A percentile compares a stretch with the other conserved stretches of the same genome.
phyloP scores from a whole-genome alignment of 2,888 invertebrate genomes.

The Belgica antarctica region DNA sequence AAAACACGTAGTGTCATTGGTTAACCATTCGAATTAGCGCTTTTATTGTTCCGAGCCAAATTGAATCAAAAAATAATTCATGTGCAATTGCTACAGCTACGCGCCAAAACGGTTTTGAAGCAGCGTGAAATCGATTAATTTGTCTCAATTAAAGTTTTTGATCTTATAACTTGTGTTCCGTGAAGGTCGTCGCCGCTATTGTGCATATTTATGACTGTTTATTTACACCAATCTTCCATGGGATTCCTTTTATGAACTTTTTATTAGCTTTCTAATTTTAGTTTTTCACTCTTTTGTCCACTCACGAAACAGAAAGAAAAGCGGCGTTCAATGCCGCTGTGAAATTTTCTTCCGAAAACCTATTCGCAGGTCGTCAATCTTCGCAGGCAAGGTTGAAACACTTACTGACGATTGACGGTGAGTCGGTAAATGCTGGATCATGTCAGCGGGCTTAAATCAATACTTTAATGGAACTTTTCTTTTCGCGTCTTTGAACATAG shows the following conservation, averaged over 20 bases:
- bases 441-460: background rate
- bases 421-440: background rate
- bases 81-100: background rate
- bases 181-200: background rate
- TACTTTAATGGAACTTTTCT: too few relatives aligned
- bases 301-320: background rate
- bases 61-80: constrained; percentile 1
- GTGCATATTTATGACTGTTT: constrained; percentile 4
- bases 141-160: background rate
- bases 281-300: constrained; percentile 14
- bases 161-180: background rate
- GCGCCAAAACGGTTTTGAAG: background rate
- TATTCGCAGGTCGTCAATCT: background rate
- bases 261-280: background rate
- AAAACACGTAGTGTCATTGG: background rate
- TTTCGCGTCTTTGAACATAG: too few relatives aligned
- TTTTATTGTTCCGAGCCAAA: background rate
- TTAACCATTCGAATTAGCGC: constrained; percentile 5
- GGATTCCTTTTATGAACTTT: background rate
- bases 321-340: constrained; percentile 13
- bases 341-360: background rate
- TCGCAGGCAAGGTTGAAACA: background rate
- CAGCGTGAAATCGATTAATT: constrained; percentile 11
- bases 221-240: constrained; percentile 1
- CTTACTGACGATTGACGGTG: background rate